A percentile compares a stretch with the other conserved stretches of the same genome.
Conservation (phyloP, 2,113 vertebrate species). For the Gavia stellata region DNA sequence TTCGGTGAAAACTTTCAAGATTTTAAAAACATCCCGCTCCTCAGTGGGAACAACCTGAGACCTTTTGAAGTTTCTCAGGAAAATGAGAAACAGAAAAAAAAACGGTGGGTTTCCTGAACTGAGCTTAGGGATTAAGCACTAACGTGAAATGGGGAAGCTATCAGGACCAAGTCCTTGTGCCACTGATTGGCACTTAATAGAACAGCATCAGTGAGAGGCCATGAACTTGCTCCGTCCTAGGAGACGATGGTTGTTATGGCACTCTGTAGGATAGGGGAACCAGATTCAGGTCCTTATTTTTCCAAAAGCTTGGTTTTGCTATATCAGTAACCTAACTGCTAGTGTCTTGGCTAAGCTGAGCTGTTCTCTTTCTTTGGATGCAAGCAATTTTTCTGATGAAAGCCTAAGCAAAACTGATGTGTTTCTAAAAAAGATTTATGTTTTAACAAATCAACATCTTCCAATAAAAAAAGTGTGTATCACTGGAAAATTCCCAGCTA, state of each 20-base stretch:
- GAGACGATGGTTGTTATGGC: neutral
- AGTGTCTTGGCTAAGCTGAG: neutral
- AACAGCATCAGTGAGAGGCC: neutral
- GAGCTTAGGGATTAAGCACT: neutral
- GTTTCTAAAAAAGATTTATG: conserved; percentile 41
- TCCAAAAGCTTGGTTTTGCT: neutral
- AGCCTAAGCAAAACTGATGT: conserved; percentile 11
- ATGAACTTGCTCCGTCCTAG: neutral
- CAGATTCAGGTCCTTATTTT: neutral
- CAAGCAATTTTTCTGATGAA: conserved; percentile 14
- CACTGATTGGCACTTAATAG: neutral
- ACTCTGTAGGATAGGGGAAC: neutral
- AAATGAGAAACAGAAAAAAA: neutral
- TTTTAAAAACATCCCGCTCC: neutral
- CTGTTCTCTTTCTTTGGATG: conserved; percentile 9
- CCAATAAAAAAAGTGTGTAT: neutral
- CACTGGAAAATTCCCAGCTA: conserved; percentile 56
- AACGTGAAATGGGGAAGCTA: neutral
- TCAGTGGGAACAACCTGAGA: neutral
- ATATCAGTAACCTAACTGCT: neutral
- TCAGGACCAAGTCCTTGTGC: neutral
- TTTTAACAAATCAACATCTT: conserved; percentile 42
- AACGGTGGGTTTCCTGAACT: accelerated
- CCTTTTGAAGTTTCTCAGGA: neutral
- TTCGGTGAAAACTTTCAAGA: neutral